Evolutionary conservation across 2,888 invertebrate species (phyloP).

Genomic region (Isotomurus palustris): DNA sequence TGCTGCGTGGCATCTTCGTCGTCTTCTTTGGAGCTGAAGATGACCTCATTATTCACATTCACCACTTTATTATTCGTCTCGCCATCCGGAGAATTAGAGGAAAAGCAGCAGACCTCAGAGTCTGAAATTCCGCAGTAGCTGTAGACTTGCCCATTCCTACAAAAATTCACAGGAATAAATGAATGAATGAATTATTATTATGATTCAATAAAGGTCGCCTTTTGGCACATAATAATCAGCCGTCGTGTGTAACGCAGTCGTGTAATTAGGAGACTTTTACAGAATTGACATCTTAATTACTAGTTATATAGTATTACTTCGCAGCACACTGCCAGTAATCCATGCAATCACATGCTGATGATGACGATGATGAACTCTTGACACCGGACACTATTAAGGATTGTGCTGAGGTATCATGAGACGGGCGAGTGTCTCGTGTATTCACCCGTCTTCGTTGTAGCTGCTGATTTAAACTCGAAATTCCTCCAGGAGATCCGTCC

Average conservation of each 20-base stretch:
- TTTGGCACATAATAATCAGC: background rate
- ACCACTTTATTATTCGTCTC: background rate
- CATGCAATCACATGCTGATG: constrained; percentile 50
- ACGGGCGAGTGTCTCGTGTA: too few relatives aligned
- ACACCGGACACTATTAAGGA: too few relatives aligned
- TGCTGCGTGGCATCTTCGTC: too few relatives aligned
- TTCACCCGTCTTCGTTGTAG: too few relatives aligned
- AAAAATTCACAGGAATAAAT: background rate
- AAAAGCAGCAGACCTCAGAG: constrained; percentile 50
- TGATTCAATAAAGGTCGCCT: background rate
- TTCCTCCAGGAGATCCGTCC: too few relatives aligned
- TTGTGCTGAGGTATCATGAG: too few relatives aligned
- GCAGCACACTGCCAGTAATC: constrained; percentile 51
- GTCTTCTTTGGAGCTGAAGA: too few relatives aligned
- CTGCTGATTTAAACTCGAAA: too few relatives aligned
- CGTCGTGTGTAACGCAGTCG: background rate
- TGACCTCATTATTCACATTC: background rate
- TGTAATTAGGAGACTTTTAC: background rate
- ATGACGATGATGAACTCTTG: too few relatives aligned
- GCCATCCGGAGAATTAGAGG: background rate
- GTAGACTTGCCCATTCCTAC: constrained; percentile 50
- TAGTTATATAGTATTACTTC: constrained; percentile 41
- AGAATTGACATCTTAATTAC: too few relatives aligned
- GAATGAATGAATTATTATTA: background rate
- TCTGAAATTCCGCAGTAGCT: constrained; percentile 51